A percentile compares a stretch with the other conserved stretches of the same genome.
phyloP scores from a whole-genome alignment of 2,888 invertebrate species.

The Epinotia demarniana region DNA sequence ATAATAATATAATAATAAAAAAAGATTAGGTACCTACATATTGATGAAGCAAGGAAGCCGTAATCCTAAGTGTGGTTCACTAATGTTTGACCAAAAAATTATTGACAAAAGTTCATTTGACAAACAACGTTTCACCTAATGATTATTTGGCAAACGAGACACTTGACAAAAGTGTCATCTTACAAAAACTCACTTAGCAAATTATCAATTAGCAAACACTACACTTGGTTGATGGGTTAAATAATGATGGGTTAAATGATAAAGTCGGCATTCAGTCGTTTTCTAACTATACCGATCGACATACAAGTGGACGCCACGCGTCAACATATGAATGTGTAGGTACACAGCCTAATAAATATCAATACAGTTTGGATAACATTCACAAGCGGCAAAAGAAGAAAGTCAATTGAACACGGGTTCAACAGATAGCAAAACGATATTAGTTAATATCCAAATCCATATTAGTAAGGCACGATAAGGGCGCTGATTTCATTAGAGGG shows the following conservation, averaged over 20 bases:
- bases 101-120: too few species aligned
- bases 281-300: neutral
- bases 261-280: too few species aligned
- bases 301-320: constrained; percentile 15
- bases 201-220: too few species aligned
- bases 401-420: constrained; percentile 25
- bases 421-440: constrained; percentile 26
- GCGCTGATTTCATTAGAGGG: constrained; percentile 28
- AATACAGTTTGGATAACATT: neutral
- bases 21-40: neutral
- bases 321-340: neutral
- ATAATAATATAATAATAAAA: too few species aligned
- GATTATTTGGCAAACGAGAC: too few species aligned
- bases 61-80: too few species aligned
- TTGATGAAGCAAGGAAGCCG: neutral
- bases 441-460: constrained; percentile 26
- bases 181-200: too few species aligned
- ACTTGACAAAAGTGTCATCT: too few species aligned
- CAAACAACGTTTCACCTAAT: too few species aligned
- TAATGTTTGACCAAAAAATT: too few species aligned
- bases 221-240: too few species aligned
- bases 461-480: constrained; percentile 27
- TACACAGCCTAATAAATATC: constrained; percentile 11
- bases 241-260: too few species aligned
- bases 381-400: constrained; percentile 25